Percentiles rank a stretch among this genome's conserved stretches.
phyloP scores from a whole-genome alignment of 2,797 vertebrate genomes.

The Dicrostonyx torquatus region DNA sequence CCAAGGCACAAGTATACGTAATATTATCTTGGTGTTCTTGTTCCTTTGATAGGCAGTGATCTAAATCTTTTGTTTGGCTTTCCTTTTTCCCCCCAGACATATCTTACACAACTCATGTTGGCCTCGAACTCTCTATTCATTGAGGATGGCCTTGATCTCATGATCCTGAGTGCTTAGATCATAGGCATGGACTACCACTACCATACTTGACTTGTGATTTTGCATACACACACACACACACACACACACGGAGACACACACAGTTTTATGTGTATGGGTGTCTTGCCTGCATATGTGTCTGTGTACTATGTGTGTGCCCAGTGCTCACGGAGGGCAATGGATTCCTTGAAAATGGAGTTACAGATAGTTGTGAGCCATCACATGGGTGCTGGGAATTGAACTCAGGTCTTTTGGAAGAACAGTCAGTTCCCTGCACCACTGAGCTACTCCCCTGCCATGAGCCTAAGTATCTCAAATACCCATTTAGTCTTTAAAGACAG shows the following conservation, averaged over 20 bases:
- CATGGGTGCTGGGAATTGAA: neutral
- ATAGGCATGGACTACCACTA: neutral
- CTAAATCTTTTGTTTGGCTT: neutral
- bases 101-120: neutral
- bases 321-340: neutral
- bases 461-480: neutral
- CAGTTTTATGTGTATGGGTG: neutral
- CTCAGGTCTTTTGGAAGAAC: neutral
- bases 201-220: neutral
- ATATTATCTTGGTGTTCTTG: too few species aligned
- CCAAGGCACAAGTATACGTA: neutral
- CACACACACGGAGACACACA: neutral
- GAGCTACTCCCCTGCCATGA: neutral
- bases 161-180: neutral
- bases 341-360: neutral
- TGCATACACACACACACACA: neutral
- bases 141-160: neutral
- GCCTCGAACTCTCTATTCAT: neutral
- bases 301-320: neutral
- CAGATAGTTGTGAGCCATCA: neutral
- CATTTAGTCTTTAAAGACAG: neutral
- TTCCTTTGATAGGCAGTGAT: too few species aligned
- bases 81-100: neutral
- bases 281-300: neutral
- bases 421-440: neutral